Conservation (phyloP, 1,140 invertebrate species). For the Drosophila melanogaster region DNA sequence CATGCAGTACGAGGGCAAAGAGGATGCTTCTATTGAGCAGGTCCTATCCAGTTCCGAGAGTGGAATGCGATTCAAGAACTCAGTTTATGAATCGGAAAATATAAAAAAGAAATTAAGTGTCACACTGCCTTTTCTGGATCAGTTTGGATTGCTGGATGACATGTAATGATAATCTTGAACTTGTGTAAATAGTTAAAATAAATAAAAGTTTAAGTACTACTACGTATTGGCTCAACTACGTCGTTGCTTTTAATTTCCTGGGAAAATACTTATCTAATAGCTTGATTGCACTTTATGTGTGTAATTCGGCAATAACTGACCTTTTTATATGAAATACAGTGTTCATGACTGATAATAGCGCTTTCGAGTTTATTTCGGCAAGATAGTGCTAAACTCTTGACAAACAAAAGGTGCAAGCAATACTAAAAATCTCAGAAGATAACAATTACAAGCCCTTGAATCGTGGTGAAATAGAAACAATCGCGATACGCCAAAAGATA, state of each 20-base stretch:
- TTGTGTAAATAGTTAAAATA: neutral
- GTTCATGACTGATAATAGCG: constrained; percentile 18
- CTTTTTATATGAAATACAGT: neutral
- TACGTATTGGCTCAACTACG: neutral
- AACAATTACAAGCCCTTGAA: constrained; percentile 11
- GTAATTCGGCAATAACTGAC: constrained; percentile 26
- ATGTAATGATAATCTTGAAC: constrained; percentile 27
- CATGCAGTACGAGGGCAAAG: constrained; percentile 58
- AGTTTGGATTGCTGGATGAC: constrained; percentile 66
- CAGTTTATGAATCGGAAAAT: constrained; percentile 39
- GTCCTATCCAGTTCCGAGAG: constrained; percentile 19
- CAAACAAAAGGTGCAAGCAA: neutral
- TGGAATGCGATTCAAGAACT: constrained; percentile 35
- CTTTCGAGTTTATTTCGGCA: neutral
- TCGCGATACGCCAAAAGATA: neutral
- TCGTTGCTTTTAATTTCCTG: neutral
- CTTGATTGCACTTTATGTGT: neutral
- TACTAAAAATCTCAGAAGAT: constrained; percentile 8
- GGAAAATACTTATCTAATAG: neutral
- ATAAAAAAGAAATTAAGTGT: constrained; percentile 43
- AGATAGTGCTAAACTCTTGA: neutral
- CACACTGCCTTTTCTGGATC: constrained; percentile 59
- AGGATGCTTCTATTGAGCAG: constrained; percentile 63
- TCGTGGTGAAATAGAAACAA: constrained; percentile 12
- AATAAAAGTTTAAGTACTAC: neutral